These are phyloP conservation scores for Bombus confusus DNA, from an alignment of 1,140 invertebrate genomes.

Conservation along the genomic window DNA sequence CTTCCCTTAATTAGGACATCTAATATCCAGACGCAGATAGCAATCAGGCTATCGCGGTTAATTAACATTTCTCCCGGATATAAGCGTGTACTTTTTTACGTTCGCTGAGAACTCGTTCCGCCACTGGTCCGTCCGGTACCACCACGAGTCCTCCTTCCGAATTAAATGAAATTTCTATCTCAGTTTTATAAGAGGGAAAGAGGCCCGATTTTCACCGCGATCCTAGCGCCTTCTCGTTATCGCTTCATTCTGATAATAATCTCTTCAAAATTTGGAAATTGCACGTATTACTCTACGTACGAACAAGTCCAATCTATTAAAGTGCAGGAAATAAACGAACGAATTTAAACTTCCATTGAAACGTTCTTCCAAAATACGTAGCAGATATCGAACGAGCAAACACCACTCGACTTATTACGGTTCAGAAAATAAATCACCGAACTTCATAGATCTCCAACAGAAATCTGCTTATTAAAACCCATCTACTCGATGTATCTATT, in stretches of 20 bases:
- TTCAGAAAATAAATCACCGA: too few relatives aligned
- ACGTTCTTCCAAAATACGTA: too few relatives aligned
- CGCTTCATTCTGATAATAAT: background rate
- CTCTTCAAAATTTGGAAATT: background rate
- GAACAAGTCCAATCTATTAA: background rate
- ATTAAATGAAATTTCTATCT: background rate
- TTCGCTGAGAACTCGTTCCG: background rate
- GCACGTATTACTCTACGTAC: background rate
- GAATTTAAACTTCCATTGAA: too few relatives aligned
- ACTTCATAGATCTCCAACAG: too few relatives aligned
- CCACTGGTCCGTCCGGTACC: background rate
- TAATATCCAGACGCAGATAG: slow-evolving; percentile 32
- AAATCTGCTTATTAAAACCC: too few relatives aligned
- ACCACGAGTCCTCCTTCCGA: background rate
- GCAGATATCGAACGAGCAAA: too few relatives aligned
- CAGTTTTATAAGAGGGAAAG: background rate
- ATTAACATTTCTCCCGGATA: slow-evolving; percentile 24
- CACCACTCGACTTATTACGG: too few relatives aligned
- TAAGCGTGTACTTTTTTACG: background rate
- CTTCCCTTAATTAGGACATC: slow-evolving; percentile 35
- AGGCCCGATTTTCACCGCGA: background rate
- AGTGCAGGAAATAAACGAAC: background rate
- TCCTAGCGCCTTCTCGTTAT: background rate
- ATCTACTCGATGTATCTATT: too few relatives aligned
- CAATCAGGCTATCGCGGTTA: slow-evolving; percentile 15